Evolutionary conservation across 2,113 vertebrate genomes (phyloP).

Genomic region (Colius striatus): DNA sequence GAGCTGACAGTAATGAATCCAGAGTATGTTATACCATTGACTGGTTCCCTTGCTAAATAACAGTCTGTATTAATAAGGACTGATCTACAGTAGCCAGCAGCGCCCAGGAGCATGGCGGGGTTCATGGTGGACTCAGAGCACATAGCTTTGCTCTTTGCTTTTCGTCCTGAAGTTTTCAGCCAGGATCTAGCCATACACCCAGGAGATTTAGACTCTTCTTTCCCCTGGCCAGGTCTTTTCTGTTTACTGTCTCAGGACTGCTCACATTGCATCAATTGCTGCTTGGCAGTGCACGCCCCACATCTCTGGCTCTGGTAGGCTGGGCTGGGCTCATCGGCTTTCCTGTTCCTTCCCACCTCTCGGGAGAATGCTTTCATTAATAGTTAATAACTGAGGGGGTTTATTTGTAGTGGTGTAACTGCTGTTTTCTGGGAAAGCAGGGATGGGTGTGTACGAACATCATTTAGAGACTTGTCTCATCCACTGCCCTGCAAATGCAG

Average conservation of each 20-base stretch:
- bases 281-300: neutral
- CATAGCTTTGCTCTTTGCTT: neutral
- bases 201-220: neutral
- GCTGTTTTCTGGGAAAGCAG: constrained; percentile 27
- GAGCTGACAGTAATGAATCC: constrained; percentile 69
- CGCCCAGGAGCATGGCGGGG: neutral
- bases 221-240: neutral
- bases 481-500: neutral
- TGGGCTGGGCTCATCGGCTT: constrained; percentile 17
- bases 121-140: neutral
- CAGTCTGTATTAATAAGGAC: neutral
- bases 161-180: neutral
- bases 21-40: neutral
- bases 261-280: neutral
- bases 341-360: constrained; percentile 30
- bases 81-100: neutral
- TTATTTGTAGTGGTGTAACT: neutral
- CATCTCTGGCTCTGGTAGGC: neutral
- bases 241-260: neutral
- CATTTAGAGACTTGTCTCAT: neutral
- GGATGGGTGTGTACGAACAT: neutral
- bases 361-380: constrained; percentile 4
- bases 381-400: neutral
- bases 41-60: neutral
- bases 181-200: neutral